Evolutionary conservation across 2,888 invertebrate species (phyloP).

Genomic region (Erpobdella octoculata): DNA sequence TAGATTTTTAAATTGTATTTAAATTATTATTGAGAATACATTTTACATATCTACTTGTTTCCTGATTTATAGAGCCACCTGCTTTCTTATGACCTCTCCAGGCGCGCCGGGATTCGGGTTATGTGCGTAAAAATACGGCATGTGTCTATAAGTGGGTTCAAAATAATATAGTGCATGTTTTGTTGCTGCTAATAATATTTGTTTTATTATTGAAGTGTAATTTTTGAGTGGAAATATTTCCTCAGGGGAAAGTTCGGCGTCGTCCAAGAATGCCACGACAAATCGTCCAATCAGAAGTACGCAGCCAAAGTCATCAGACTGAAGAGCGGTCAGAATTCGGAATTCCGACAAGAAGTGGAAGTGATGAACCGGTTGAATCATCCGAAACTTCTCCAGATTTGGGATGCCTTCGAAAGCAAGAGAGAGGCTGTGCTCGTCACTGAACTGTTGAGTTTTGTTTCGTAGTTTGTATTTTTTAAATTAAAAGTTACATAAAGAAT

Average conservation of each 20-base stretch:
- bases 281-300: conserved; percentile 59
- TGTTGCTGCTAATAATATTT: too few relatives aligned
- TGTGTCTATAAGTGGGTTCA: too few relatives aligned
- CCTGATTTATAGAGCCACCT: too few relatives aligned
- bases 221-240: neutral
- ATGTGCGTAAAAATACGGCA: too few relatives aligned
- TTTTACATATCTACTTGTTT: too few relatives aligned
- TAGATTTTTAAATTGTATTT: too few relatives aligned
- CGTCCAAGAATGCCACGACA: conserved; percentile 59
- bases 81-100: too few relatives aligned
- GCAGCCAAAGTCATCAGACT: conserved; percentile 81
- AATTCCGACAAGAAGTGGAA: conserved; percentile 86
- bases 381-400: conserved; percentile 88
- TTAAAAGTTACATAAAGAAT: neutral
- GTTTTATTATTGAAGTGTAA: too few relatives aligned
- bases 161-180: too few relatives aligned
- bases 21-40: too few relatives aligned
- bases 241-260: conserved; percentile 56
- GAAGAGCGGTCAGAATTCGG: conserved; percentile 73
- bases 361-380: conserved; percentile 91
- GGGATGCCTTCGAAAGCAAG: conserved; percentile 68
- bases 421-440: conserved; percentile 89
- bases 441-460: conserved; percentile 74
- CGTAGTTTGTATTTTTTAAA: neutral
- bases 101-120: too few relatives aligned